phyloP scores from a whole-genome alignment of 2,113 vertebrate genomes.

The Bungarus multicinctus region DNA sequence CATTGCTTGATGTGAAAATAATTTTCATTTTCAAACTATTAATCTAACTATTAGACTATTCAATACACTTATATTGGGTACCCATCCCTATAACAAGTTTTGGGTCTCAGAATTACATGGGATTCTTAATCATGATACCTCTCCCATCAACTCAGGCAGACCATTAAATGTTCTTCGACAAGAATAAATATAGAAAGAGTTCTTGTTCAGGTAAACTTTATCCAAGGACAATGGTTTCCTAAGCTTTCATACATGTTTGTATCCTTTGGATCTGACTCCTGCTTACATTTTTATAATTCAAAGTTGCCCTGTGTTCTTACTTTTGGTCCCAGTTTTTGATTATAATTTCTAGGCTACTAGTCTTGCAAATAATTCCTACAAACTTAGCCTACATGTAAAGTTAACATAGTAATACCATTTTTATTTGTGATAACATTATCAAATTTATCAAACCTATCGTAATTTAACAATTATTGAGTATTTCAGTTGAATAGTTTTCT shows the following conservation, averaged over 20 bases:
- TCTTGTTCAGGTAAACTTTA: neutral
- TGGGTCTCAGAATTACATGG: neutral
- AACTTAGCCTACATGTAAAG: neutral
- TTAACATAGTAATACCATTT: neutral
- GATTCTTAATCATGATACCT: neutral
- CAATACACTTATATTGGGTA: neutral
- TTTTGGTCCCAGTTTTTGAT: neutral
- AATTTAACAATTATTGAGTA: neutral
- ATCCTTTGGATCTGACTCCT: neutral
- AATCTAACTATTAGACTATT: neutral
- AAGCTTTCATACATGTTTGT: neutral
- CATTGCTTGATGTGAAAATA: neutral
- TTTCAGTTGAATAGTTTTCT: neutral
- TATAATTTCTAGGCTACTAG: neutral
- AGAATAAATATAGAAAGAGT: neutral
- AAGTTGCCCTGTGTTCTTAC: neutral
- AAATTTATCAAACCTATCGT: neutral
- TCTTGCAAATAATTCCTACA: neutral
- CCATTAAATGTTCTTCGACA: neutral
- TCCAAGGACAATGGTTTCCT: neutral
- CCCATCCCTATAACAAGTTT: neutral
- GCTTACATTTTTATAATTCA: neutral
- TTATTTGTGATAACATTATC: neutral
- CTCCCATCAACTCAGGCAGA: neutral
- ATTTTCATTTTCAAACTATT: constrained; percentile 1